phyloP scores from a whole-genome alignment of 1,140 invertebrate genomes.

The Orius laevigatus region DNA sequence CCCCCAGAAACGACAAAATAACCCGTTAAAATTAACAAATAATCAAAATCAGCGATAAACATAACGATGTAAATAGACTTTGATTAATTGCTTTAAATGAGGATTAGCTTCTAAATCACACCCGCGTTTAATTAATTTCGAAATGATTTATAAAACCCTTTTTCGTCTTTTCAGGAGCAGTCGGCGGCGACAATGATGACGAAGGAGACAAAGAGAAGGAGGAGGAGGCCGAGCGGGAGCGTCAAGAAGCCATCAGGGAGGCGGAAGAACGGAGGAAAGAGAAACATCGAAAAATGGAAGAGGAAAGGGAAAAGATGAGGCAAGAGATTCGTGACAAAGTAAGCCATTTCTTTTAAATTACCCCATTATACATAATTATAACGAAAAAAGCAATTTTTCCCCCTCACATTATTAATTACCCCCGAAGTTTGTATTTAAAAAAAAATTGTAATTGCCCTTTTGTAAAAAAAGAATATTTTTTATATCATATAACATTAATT shows the following conservation, averaged over 20 bases:
- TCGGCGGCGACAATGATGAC: constrained; percentile 74
- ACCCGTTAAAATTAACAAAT: background rate
- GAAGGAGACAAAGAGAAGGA: constrained; percentile 85
- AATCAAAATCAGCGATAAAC: background rate
- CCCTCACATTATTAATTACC: too few species aligned
- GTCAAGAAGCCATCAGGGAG: constrained; percentile 80
- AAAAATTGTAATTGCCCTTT: too few species aligned
- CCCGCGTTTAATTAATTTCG: background rate
- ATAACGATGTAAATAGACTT: background rate
- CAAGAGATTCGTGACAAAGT: constrained; percentile 97
- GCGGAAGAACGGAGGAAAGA: constrained; percentile 89
- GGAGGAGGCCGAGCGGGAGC: constrained; percentile 85
- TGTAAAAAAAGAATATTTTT: too few species aligned
- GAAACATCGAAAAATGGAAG: constrained; percentile 96
- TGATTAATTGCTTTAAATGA: background rate
- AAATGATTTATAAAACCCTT: background rate
- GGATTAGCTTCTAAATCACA: background rate
- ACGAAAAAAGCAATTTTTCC: too few species aligned
- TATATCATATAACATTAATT: too few species aligned
- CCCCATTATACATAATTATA: too few species aligned
- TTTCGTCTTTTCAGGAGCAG: constrained; percentile 45
- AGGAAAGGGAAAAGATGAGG: constrained; percentile 93
- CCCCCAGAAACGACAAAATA: too few species aligned
- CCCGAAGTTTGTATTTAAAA: too few species aligned
- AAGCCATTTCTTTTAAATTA: constrained; percentile 19